phyloP scores from a whole-genome alignment of 2,797 vertebrate species.

The Fratercula arctica region DNA sequence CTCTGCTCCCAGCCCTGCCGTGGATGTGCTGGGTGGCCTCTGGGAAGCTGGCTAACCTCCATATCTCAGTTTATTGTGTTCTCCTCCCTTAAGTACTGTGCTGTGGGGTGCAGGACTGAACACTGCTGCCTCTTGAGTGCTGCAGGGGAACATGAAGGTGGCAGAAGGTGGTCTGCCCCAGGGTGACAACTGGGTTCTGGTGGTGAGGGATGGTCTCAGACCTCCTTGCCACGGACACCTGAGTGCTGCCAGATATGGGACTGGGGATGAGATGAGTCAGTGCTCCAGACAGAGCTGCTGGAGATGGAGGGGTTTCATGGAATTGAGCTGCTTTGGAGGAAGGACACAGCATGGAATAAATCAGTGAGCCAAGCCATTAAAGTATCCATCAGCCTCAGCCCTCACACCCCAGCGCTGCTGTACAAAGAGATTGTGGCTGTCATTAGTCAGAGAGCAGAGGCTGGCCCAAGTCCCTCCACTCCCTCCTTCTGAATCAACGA shows the following conservation, averaged over 20 bases:
- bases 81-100: not conserved
- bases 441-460: not conserved
- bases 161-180: not conserved
- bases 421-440: not conserved
- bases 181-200: not conserved
- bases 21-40: not conserved
- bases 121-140: not conserved
- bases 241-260: not conserved
- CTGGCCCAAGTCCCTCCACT: not conserved
- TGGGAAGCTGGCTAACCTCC: not conserved
- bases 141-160: not conserved
- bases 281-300: not conserved
- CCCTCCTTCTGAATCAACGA: not conserved
- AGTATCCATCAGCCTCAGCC: not conserved
- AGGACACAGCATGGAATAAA: not conserved
- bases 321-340: not conserved
- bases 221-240: not conserved
- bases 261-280: not conserved
- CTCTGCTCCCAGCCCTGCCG: not conserved
- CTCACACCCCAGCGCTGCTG: not conserved
- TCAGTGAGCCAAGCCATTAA: not conserved
- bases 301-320: not conserved
- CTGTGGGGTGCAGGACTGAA: not conserved
- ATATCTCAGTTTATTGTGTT: not conserved
- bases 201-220: not conserved